Conservation (phyloP, 2,113 vertebrate genomes). For the Seriola dumerili region DNA sequence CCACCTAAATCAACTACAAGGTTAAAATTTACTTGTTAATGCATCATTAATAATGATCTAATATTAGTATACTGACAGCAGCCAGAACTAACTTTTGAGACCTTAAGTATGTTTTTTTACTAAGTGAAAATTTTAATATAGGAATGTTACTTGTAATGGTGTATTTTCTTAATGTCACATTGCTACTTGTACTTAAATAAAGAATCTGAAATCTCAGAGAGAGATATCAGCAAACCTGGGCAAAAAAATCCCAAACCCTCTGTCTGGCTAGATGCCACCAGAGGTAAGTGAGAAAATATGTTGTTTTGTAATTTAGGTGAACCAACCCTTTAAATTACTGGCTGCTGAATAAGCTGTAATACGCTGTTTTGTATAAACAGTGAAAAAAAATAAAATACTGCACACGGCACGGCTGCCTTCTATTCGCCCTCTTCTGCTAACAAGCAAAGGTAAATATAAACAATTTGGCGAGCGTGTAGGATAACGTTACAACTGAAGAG, state of each 20-base stretch:
- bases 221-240: neutral
- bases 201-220: neutral
- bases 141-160: too few relatives aligned
- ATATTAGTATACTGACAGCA: neutral
- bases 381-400: neutral
- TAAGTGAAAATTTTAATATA: too few relatives aligned
- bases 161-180: too few relatives aligned
- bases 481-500: constrained; percentile 49
- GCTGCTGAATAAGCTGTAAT: constrained; percentile 1
- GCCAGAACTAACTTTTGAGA: neutral
- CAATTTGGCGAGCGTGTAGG: constrained; percentile 13
- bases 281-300: neutral
- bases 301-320: neutral
- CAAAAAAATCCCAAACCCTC: neutral
- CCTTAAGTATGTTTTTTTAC: neutral
- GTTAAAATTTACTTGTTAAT: neutral
- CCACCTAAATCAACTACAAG: too few relatives aligned
- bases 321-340: constrained; percentile 2
- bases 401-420: neutral
- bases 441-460: constrained; percentile 56
- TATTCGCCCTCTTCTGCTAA: constrained; percentile 36
- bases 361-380: constrained; percentile 25
- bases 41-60: neutral
- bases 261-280: constrained; percentile 1
- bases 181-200: too few relatives aligned